Base-by-base conservation (phyloP, 2,888 invertebrate species). In the Andrena chrysosceles region DNA sequence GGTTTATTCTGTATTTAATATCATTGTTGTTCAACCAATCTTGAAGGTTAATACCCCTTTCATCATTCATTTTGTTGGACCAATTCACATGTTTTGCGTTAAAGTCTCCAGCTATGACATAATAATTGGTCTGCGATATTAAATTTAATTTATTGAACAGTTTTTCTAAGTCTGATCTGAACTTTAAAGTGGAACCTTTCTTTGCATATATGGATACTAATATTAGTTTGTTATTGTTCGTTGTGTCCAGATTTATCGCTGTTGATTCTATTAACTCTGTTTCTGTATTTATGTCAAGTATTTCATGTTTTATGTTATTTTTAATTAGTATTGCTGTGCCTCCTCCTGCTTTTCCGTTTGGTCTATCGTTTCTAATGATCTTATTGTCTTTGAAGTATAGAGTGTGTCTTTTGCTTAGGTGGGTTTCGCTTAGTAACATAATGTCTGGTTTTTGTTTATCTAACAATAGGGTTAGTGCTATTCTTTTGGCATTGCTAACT, bases 301-400 rank as follows among this genome's bases (percentile, higher is more conserved):
- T 35, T 56, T 68, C 54, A 31, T 35, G 31, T 26, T 35, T 20
- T 35, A 68, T 23, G 13, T 13, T 33, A 35, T 68, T 31, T 42
- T 26, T 68, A 16, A 68, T 35, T 68, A 68, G 1, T 7, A 68
- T 56, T 23, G 56, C 68, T 4, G 56, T 68, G 13, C 54, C 56
- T 4, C 68, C 68, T 6, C 68, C 56, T 2, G 35, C 33, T 20
- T 42, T 63, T 4, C 0, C 35, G 8, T 23, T 68, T 35, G 8
- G 6, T 23, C 68, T 42, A 31, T 68, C 68, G 26, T 56, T 68
- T 33, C 68, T 68, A 20, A 67, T 54, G 7, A 67, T 49, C 2
- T 20, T 33, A 20, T 35, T 33, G 16, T 67, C 31, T 16, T 67
- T 67, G 2, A 67, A 54, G n/a, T 54, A 67, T n/a, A 56, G 4